phyloP scores from a whole-genome alignment of 2,797 vertebrate genomes.

The Atherinosoma microstoma region DNA sequence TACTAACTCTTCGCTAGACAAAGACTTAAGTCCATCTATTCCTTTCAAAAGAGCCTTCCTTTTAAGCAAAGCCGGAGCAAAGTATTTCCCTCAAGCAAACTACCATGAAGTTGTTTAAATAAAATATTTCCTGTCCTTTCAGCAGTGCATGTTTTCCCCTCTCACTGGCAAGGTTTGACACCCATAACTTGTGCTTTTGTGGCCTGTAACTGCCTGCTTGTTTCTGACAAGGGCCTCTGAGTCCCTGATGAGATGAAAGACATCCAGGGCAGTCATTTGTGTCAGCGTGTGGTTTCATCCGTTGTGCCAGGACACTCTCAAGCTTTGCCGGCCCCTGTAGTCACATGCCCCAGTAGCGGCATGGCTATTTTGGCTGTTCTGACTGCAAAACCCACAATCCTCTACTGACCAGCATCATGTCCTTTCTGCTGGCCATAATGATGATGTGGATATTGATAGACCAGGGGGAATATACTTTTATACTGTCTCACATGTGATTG shows the following conservation, averaged over 20 bases:
- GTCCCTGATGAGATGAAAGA: conserved; percentile 80
- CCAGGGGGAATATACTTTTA: conserved; percentile 73
- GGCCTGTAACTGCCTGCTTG: conserved; percentile 66
- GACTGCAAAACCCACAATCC: conserved; percentile 84
- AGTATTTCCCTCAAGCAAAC: conserved; percentile 45
- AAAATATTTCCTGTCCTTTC: conserved; percentile 72
- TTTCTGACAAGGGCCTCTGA: conserved; percentile 69
- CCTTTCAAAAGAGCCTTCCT: neutral
- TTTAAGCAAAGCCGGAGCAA: conserved; percentile 3
- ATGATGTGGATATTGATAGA: conserved; percentile 83
- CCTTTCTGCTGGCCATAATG: conserved; percentile 76
- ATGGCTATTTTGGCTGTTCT: conserved; percentile 82
- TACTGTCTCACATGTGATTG: conserved; percentile 70
- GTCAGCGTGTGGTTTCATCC: conserved; percentile 77
- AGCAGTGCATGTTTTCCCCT: conserved; percentile 61
- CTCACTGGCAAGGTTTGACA: conserved; percentile 58
- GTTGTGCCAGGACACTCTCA: conserved; percentile 69
- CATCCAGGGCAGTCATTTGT: conserved; percentile 76
- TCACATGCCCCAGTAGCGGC: conserved; percentile 67
- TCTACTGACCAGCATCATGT: conserved; percentile 79
- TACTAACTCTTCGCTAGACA: neutral
- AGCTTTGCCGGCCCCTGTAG: conserved; percentile 72
- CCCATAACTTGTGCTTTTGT: conserved; percentile 72
- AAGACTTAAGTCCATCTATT: neutral
- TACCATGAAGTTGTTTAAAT: conserved; percentile 60